Base-by-base conservation (phyloP, 2,113 vertebrate species). In the Dendropsophus ebraccatus region DNA sequence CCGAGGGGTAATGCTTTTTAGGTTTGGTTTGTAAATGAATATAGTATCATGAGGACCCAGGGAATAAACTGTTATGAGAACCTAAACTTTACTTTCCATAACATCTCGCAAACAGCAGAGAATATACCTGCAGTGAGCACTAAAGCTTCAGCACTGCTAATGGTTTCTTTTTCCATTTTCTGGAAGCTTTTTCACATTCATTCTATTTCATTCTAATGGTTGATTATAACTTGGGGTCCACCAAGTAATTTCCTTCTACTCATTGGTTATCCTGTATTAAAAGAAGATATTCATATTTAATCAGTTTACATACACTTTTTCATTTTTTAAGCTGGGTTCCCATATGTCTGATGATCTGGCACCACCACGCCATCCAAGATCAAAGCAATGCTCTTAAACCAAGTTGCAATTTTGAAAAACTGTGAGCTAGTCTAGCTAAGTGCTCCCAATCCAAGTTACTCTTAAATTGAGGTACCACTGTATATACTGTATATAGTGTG, bases 1-100 rank as follows among this genome's bases (percentile, higher is more conserved):
- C 89, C 95, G 97, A 93, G 98, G 98, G 96, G 98, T 99, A 92
- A 96, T 96, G 17, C 37, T 23, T 62, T 74, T 54, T 69, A 56
- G 16, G n/a, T 74, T 50, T 58, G 2, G 19, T 50, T 79, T 45
- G 23, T 60, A 80, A 80, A 62, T 17, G 5, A 80, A 62, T 47
- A 81, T 19, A 25, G 58, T 28, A 62, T 16, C 37, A 37, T 13
- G 16, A 69, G 65, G 17, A 69, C 30, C 14, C 17, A 21, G 32
- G 65, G 32, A 69, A 69, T 69, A 69, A 21, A 69, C 65, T 21
- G 65, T 69, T 69, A 21, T 37, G 32, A 69, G 14, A 69, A 35
- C 32, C 32, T 19, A 21, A 69, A 10, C 65, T 9, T 1, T 69
- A 35, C 32, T 8, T 69, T 35, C 17, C 30, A 21, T 69, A 69